A percentile compares a stretch with the other conserved stretches of the same genome.
These are phyloP conservation scores for Tribolium freemani DNA, from an alignment of 2,888 invertebrate species.

Conservation along the genomic window DNA sequence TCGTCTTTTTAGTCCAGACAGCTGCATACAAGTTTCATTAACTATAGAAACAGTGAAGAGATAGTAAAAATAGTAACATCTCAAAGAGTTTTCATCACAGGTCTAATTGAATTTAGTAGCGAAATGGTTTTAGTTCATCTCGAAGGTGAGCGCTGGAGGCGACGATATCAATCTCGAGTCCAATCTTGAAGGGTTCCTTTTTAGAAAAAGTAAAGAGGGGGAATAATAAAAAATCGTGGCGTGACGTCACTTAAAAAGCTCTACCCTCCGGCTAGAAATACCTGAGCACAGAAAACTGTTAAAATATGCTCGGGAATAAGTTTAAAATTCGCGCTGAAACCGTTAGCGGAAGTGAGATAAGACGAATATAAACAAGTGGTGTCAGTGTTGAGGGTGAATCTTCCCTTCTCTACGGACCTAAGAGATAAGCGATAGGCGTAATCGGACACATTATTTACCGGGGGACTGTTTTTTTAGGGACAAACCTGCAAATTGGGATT, in stretches of 20 bases:
- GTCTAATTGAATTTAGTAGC: slow-evolving; percentile 36
- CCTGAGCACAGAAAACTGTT: slow-evolving; percentile 44
- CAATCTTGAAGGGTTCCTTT: slow-evolving; percentile 39
- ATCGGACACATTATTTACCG: slow-evolving; percentile 64
- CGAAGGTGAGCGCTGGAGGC: slow-evolving; percentile 22
- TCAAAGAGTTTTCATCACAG: slow-evolving; percentile 39
- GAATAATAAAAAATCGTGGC: slow-evolving; percentile 47
- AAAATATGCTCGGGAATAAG: slow-evolving; percentile 52
- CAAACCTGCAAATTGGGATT: slow-evolving; percentile 50
- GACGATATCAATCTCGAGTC: slow-evolving; percentile 38
- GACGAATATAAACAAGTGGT: slow-evolving; percentile 62
- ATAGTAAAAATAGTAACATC: slow-evolving; percentile 50
- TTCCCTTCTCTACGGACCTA: slow-evolving; percentile 43
- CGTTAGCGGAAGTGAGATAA: slow-evolving; percentile 60
- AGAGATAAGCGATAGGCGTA: slow-evolving; percentile 65
- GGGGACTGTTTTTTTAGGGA: slow-evolving; percentile 52
- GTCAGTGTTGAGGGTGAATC: slow-evolving; percentile 47
- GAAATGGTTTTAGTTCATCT: slow-evolving; percentile 35
- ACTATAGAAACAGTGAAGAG: slow-evolving; percentile 27
- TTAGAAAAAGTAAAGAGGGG: slow-evolving; percentile 19
- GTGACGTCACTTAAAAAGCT: slow-evolving; percentile 47
- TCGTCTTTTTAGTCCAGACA: slow-evolving; percentile 40
- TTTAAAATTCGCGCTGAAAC: slow-evolving; percentile 56
- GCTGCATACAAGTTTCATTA: slow-evolving; percentile 51
- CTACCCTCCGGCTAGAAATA: slow-evolving; percentile 48